Evolutionary conservation across 2,113 vertebrate genomes (phyloP).

Genomic region (Carassius carassius): DNA sequence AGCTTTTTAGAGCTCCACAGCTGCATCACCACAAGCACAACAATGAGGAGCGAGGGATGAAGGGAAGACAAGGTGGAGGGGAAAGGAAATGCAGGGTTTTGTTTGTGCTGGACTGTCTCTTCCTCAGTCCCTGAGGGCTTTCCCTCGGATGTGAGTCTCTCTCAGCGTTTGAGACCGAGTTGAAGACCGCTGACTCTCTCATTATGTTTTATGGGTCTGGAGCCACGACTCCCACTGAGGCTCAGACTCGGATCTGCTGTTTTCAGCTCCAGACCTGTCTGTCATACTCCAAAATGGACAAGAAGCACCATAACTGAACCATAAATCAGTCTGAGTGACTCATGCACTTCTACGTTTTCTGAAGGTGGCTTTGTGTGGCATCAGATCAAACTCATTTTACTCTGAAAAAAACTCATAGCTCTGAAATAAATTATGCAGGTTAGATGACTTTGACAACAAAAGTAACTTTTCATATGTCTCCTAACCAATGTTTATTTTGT

Average conservation of each 20-base stretch:
- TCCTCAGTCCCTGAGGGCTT: neutral
- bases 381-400: neutral
- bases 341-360: neutral
- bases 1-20: conserved; percentile 14
- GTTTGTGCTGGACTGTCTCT: conserved; percentile 36
- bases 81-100: conserved; percentile 34
- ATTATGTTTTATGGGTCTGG: conserved; percentile 26
- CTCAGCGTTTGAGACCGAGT: neutral
- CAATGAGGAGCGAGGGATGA: conserved; percentile 21
- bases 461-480: too few relatives aligned
- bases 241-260: neutral
- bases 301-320: neutral
- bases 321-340: neutral
- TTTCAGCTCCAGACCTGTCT: neutral
- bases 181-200: conserved; percentile 5
- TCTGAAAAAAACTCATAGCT: neutral
- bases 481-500: too few relatives aligned
- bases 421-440: neutral
- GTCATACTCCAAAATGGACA: neutral
- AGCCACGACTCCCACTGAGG: neutral
- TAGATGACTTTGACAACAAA: too few relatives aligned
- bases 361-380: neutral
- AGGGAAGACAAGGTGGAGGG: conserved; percentile 34
- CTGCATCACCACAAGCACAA: conserved; percentile 40
- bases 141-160: conserved; percentile 29